Evolutionary conservation across 2,797 vertebrate species (phyloP).

Genomic region (Epinephelus awoara): DNA sequence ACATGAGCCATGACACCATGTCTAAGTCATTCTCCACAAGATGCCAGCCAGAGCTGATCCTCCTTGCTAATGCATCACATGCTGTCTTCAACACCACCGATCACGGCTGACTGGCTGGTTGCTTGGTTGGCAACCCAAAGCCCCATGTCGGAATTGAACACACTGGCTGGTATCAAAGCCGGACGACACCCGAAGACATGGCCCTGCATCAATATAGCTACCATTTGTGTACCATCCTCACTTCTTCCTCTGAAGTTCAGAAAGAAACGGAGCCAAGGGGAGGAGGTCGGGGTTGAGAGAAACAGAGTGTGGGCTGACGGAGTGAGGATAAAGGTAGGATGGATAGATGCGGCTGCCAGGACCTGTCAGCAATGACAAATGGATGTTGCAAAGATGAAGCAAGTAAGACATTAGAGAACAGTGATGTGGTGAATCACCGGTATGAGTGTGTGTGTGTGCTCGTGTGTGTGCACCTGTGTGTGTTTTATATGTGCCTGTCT

Average conservation of each 20-base stretch:
- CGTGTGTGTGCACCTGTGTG: slow-evolving; percentile 19
- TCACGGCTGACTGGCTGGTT: slow-evolving; percentile 46
- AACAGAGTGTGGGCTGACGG: slow-evolving; percentile 68
- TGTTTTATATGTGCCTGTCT: slow-evolving; percentile 36
- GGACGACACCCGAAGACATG: slow-evolving; percentile 32
- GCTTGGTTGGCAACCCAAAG: slow-evolving; percentile 37
- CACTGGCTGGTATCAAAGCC: slow-evolving; percentile 27
- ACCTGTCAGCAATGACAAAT: slow-evolving; percentile 84
- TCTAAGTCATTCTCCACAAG: slow-evolving; percentile 60
- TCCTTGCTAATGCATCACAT: slow-evolving; percentile 52
- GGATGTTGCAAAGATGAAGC: slow-evolving; percentile 82
- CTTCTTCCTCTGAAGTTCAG: slow-evolving; percentile 47
- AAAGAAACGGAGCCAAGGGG: slow-evolving; percentile 26
- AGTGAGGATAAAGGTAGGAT: slow-evolving; percentile 76
- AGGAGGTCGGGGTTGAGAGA: slow-evolving; percentile 40
- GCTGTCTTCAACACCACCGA: slow-evolving; percentile 21
- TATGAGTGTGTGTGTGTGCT: slow-evolving; percentile 50
- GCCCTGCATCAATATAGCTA: slow-evolving; percentile 41
- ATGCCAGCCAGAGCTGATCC: slow-evolving; percentile 55
- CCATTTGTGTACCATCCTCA: slow-evolving; percentile 32
- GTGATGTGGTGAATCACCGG: slow-evolving; percentile 80
- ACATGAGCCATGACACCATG: slow-evolving; percentile 39
- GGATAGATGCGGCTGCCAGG: slow-evolving; percentile 80
- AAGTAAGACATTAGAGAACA: slow-evolving; percentile 87
- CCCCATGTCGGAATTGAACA: slow-evolving; percentile 50